Evolutionary conservation across 2,113 vertebrate species (phyloP).

Genomic region (Pangasianodon gigas): DNA sequence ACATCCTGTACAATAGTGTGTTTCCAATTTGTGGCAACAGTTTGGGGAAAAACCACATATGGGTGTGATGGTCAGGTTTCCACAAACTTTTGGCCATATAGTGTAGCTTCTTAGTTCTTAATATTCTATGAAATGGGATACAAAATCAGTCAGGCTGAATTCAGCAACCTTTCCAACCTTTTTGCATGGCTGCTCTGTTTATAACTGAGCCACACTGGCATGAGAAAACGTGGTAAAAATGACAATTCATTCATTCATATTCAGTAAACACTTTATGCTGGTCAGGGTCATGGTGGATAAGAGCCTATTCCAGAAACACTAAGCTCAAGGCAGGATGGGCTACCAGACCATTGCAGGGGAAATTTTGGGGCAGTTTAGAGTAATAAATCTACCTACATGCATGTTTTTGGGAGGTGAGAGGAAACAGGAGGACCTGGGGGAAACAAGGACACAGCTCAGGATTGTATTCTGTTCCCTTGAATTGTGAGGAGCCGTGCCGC

Average conservation of each 20-base stretch:
- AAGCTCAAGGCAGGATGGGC: not conserved
- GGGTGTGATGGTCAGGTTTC: not conserved
- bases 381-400: not conserved
- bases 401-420: not conserved
- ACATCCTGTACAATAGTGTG: not conserved
- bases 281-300: not conserved
- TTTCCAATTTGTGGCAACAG: not conserved
- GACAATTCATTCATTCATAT: not conserved
- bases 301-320: not conserved
- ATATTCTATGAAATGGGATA: not conserved
- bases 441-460: not conserved
- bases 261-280: not conserved
- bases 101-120: not conserved
- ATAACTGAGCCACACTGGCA: not conserved
- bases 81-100: not conserved
- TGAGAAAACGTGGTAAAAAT: not conserved
- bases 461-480: not conserved
- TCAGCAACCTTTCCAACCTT: not conserved
- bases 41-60: not conserved
- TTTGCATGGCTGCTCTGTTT: not conserved
- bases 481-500: not conserved
- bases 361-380: not conserved
- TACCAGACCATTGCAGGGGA: not conserved
- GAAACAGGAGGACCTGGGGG: not conserved
- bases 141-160: not conserved